Conservation (phyloP, 1,140 invertebrate genomes). For the Aphidius ervi region DNA sequence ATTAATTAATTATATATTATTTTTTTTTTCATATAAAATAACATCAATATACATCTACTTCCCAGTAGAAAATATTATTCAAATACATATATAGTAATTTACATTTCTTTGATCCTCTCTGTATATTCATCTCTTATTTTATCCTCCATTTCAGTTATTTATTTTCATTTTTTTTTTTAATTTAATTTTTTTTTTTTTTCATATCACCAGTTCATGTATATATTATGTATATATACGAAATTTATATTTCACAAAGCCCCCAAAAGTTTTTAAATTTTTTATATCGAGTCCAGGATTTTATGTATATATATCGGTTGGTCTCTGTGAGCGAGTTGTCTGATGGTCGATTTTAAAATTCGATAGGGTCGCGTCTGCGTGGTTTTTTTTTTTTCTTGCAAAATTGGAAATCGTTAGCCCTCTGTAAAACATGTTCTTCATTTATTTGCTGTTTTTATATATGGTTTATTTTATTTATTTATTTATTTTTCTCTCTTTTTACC, state of each 20-base stretch:
- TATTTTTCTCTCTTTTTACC: not conserved
- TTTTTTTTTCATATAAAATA: no score
- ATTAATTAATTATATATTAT: no score
- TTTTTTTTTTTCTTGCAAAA: constrained; percentile 13
- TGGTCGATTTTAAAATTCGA: constrained; percentile 22
- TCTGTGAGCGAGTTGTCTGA: not conserved
- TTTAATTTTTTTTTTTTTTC: constrained; percentile 7
- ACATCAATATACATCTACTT: no score
- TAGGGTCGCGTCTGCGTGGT: constrained; percentile 16
- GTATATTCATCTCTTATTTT: constrained; percentile 4
- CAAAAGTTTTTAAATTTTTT: constrained; percentile 22
- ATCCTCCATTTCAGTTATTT: not conserved
- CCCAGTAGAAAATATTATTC: not conserved
- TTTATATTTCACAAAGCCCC: constrained; percentile 21
- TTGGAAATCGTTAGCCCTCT: constrained; percentile 21
- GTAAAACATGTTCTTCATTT: constrained; percentile 1
- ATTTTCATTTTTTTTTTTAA: not conserved
- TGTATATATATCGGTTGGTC: no score
- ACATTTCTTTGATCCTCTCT: constrained; percentile 18
- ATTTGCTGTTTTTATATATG: not conserved
- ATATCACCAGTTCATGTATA: not conserved
- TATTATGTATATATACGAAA: constrained; percentile 2
- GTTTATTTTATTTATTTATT: constrained; percentile 8
- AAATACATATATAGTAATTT: constrained; percentile 1
- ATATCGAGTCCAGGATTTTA: not conserved